Conservation (phyloP, 2,797 vertebrate species). For the Thamnophis elegans region DNA sequence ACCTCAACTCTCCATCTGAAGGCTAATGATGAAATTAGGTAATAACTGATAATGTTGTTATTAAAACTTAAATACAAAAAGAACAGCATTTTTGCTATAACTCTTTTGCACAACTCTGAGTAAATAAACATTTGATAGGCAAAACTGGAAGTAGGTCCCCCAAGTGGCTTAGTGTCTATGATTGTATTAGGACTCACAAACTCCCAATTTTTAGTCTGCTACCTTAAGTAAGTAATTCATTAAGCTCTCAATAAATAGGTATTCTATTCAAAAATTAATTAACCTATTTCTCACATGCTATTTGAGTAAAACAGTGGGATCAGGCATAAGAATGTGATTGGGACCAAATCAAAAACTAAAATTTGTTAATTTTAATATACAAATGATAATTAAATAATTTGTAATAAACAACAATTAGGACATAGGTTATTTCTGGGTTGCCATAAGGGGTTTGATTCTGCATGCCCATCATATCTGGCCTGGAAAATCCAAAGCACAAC, state of each 20-base stretch:
- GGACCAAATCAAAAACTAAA: background rate
- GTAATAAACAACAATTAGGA: background rate
- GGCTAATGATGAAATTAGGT: background rate
- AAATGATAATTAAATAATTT: background rate
- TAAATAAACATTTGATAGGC: background rate
- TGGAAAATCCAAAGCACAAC: background rate
- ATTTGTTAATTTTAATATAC: background rate
- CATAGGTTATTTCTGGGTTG: background rate
- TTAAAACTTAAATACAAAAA: background rate
- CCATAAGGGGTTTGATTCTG: background rate
- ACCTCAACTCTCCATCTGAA: background rate
- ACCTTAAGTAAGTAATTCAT: background rate
- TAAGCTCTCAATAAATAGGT: background rate
- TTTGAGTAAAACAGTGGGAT: background rate
- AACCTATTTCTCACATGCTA: background rate
- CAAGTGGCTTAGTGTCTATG: background rate
- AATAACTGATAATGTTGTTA: background rate
- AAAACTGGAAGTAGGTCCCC: background rate
- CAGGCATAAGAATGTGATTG: background rate
- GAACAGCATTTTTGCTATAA: background rate
- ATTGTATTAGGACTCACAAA: background rate
- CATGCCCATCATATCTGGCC: background rate
- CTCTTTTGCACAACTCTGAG: background rate
- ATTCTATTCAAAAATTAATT: background rate
- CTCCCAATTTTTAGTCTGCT: background rate